A percentile compares a stretch with the other conserved stretches of the same genome.
Conservation (phyloP, 2,113 vertebrate species). For the Bufo bufo region DNA sequence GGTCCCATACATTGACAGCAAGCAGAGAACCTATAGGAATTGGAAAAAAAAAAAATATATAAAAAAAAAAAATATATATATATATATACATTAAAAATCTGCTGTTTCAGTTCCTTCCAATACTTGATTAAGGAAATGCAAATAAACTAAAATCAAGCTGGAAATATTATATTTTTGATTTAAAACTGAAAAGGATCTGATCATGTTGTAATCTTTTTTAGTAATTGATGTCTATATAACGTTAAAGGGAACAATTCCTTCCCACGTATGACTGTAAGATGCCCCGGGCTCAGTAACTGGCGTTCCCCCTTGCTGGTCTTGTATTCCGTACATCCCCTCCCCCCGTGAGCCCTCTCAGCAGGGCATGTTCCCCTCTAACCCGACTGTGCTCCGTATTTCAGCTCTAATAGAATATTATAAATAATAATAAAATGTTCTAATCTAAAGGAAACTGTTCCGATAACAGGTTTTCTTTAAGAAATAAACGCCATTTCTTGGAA, state of each 20-base stretch:
- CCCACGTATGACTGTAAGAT: neutral
- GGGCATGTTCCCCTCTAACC: neutral
- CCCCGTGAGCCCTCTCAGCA: neutral
- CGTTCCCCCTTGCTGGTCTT: neutral
- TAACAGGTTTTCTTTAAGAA: neutral
- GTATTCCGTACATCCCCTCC: no score
- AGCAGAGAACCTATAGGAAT: neutral
- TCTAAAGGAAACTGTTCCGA: no score
- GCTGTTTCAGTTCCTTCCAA: neutral
- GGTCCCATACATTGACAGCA: neutral
- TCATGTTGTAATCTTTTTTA: neutral
- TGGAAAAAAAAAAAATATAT: no score
- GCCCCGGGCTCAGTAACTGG: neutral
- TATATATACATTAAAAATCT: no score
- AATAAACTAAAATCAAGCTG: neutral
- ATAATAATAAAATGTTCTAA: neutral
- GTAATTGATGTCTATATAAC: neutral
- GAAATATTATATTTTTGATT: neutral
- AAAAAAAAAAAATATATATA: no score
- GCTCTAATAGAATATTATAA: neutral
- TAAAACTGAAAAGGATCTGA: neutral
- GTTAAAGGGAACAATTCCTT: neutral
- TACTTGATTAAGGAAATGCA: neutral
- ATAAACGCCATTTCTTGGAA: neutral
- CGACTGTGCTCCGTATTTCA: neutral